Evolutionary conservation across 2,888 invertebrate species (phyloP).

Genomic region (Neoscelio sp.): DNA sequence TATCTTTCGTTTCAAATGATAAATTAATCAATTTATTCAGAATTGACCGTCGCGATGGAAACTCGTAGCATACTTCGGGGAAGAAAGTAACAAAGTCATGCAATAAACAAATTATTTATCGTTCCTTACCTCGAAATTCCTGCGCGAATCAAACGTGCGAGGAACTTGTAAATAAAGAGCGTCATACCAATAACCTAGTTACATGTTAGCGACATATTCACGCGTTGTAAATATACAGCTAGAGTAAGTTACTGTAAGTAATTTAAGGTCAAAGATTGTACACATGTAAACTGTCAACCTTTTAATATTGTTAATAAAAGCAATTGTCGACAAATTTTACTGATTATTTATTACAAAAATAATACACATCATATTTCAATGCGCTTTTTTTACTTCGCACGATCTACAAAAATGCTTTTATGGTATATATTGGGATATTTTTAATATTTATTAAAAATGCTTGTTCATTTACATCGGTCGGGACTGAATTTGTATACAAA

Average conservation of each 20-base stretch:
- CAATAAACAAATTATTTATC: slow-evolving; percentile 20
- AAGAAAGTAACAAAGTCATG: slow-evolving; percentile 22
- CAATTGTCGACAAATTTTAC: slow-evolving; percentile 8
- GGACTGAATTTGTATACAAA: no score
- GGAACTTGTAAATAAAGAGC: slow-evolving; percentile 32
- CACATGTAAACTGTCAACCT: slow-evolving; percentile 13
- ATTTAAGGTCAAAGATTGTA: slow-evolving; percentile 26
- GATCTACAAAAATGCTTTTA: no score
- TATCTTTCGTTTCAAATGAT: not conserved
- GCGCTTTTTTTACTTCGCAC: no score
- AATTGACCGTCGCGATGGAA: slow-evolving; percentile 55
- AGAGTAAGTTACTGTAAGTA: slow-evolving; percentile 27
- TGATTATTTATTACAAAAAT: not conserved
- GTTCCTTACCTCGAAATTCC: slow-evolving; percentile 36
- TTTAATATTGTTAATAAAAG: slow-evolving; percentile 51
- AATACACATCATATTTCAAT: no score
- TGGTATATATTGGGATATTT: no score
- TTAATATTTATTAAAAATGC: no score
- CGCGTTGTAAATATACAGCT: slow-evolving; percentile 49
- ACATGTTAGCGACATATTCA: not conserved
- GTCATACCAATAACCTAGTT: slow-evolving; percentile 38
- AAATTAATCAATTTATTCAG: no score
- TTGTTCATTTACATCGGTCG: no score
- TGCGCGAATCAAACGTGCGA: not conserved
- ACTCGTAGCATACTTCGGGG: slow-evolving; percentile 57